Base-by-base conservation (phyloP, 1,140 invertebrate species). In the Heliconius nattereri region DNA sequence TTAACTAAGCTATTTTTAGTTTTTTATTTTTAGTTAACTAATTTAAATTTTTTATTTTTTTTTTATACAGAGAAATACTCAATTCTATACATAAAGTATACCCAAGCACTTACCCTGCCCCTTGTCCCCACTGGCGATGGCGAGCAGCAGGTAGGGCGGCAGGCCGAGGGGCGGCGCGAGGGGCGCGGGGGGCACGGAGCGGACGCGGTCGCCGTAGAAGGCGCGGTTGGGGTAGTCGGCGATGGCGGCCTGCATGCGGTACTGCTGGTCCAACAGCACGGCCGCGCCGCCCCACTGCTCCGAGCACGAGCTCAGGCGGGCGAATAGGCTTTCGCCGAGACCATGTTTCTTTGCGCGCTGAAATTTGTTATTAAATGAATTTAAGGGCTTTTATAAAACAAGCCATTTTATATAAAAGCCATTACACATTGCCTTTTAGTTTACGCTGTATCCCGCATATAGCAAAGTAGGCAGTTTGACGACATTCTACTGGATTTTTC, bases 171-270 rank as follows among this genome's bases (percentile, higher is more conserved):
- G 40, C 84, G 83, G 35, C 84, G 82, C 82, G 85, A 26, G 79
- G 84, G 90, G 54, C 26, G 60, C 60, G 26, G 60, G 60, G 11
- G 60, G 26, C 76, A 81, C 57, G 71, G 94, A 82, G 89, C 88
- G 84, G 40, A 91, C 86, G 82, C 85, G 84, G 89, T 96, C 96
- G 76, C 94, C 92, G 91, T 99, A 99, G 91, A 99, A 98, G 23
- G 96, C 95, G 13, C 95, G 89, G 86, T 97, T 97, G 1, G 98
- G 97, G 95, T 97, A 98, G 52, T 92, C 88, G 13, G 96, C 96
- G 77, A 98, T 98, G 78, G 96, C 96, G 52, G 95, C 95, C 83
- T 98, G 97, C 98, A 99, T 99, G 80, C 98, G 95, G 91, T 98
- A 98, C 89, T 99, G 98, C 23, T 95, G 94, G 81, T 96, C 94